These are phyloP conservation scores for Nymphalis io DNA, from an alignment of 1,140 invertebrate genomes.

Conservation along the genomic window DNA sequence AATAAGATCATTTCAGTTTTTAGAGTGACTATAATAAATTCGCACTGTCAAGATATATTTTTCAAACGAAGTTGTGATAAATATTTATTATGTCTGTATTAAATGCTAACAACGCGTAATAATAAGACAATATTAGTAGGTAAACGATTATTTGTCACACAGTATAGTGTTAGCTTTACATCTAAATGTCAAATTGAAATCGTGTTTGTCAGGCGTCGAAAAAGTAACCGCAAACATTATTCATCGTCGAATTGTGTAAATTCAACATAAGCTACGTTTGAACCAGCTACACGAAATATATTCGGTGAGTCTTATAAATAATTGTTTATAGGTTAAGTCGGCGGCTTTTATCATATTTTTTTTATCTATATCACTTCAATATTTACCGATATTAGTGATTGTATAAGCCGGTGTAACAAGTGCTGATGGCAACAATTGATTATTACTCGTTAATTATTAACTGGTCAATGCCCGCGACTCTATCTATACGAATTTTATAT, in stretches of 20 bases:
- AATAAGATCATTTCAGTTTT: no score
- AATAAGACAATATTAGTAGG: no score
- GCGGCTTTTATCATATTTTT: not conserved
- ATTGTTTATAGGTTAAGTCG: slow-evolving; percentile 9
- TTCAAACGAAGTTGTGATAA: no score
- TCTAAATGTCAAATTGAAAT: slow-evolving; percentile 21
- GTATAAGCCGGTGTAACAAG: slow-evolving; percentile 2
- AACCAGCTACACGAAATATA: not conserved
- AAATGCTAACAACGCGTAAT: no score
- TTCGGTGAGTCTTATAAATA: not conserved
- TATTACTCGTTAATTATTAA: slow-evolving; percentile 6
- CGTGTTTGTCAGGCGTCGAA: slow-evolving; percentile 9
- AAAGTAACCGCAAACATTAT: slow-evolving; percentile 4
- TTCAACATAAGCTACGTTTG: not conserved
- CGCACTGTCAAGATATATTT: no score
- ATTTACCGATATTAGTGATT: slow-evolving; percentile 10
- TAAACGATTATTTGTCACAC: not conserved
- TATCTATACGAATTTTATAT: slow-evolving; percentile 5
- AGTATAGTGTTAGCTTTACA: not conserved
- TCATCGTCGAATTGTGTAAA: not conserved
- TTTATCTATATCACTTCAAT: slow-evolving; percentile 3
- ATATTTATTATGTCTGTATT: no score
- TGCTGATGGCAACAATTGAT: not conserved
- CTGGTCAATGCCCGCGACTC: not conserved
- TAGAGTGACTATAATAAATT: no score